Evolutionary conservation across 64 coral and sea anemone genomes (phyloP).

Genomic region (Acropora yongei): DNA sequence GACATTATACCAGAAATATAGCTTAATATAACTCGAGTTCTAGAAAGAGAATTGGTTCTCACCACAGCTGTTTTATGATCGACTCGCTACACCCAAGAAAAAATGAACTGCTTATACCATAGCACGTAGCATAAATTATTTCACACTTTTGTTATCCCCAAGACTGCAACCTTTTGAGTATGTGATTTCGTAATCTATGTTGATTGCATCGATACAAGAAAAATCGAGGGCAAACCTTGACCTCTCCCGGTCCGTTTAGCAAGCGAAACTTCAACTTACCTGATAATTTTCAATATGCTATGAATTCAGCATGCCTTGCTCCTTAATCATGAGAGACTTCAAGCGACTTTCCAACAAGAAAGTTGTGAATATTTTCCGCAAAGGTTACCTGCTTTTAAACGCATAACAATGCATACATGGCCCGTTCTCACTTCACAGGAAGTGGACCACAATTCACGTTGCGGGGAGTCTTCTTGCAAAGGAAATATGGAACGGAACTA

Average conservation of each 20-base stretch:
- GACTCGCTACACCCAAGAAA: no score
- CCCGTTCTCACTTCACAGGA: background rate
- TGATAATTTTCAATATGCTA: background rate
- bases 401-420: background rate
- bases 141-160: no score
- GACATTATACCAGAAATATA: no score
- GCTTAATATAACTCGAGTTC: no score
- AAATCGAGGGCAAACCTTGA: background rate
- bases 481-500: no score
- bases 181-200: background rate
- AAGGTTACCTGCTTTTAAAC: background rate
- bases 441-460: slow-evolving; percentile 25
- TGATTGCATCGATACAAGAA: background rate
- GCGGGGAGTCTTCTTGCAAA: background rate
- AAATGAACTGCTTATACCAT: no score
- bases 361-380: background rate
- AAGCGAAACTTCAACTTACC: background rate
- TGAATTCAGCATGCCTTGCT: slow-evolving; percentile 11
- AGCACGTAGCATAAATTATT: no score
- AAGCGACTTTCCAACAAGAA: background rate
- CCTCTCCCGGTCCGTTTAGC: background rate
- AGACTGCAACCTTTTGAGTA: no score
- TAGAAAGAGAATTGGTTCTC: no score
- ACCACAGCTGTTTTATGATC: no score
- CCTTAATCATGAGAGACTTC: background rate